Evolutionary conservation across 2,888 invertebrate species (phyloP), one percentile per base, ranked within the genome.

Genomic region (Agrypnus murinus): DNA sequence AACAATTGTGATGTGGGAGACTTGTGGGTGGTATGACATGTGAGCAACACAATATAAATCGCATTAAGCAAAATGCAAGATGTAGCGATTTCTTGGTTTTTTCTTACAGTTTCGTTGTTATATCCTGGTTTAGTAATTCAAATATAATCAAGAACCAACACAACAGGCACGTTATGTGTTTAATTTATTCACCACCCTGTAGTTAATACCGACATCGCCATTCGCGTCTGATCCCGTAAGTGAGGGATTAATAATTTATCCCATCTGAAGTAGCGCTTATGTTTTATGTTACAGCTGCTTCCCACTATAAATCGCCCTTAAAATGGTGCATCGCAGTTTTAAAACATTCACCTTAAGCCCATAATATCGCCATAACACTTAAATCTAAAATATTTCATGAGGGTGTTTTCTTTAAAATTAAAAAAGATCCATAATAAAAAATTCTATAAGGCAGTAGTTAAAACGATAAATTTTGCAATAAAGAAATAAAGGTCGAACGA

Each of bases 181-280:
- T 72, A 72, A 69, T 72, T 72, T 68, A 72, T 69, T 72, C 69
- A 72, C 63, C 72, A 69, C 65, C 53, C 65, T 57, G 65, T 69
- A 72, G 67, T 69, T 65, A 68, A 65, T 65, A 69, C 60, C 31
- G 48, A 57, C 68, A 70, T 59, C 65, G 66, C 64, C 66, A 70
- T 74, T 69, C 69, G 69, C 69, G 59, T 66, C 74, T 66, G 72
- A 73, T 68, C 67, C 67, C 59, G 72, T 71, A 76, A 78, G 77
- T 78, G 77, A 72, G 73, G 76, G 71, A 77, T 78, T 77, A 78
- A 77, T 77, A 76, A 74, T 78, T 78, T 76, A 77, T 74, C 73
- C 60, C 63, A 63, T 65, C 73, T 65, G 68, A 71, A 71, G 74
- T 57, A 64, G 69, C 75, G 71, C 73, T 73, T 73, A 75, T 75